These are phyloP conservation scores for Parelbella ahira DNA, from an alignment of 2,888 invertebrate species.

Conservation along the genomic window DNA sequence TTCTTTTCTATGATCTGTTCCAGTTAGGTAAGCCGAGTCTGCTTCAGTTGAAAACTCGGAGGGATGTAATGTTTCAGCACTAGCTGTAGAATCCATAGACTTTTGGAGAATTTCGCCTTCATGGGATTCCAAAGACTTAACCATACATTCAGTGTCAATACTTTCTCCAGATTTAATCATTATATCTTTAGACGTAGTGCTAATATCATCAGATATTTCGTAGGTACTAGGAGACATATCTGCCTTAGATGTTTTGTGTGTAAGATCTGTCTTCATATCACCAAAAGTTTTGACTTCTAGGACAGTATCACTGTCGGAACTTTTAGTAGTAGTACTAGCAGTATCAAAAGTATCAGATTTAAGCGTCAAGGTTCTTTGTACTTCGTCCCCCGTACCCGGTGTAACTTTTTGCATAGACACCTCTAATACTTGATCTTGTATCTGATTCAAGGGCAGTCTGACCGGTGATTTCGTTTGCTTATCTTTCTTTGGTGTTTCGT, in stretches of 20 bases:
- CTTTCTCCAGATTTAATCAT: slow-evolving; percentile 78
- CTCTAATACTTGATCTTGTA: slow-evolving; percentile 72
- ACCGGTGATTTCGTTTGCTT: slow-evolving; percentile 61
- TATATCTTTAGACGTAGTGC: slow-evolving; percentile 66
- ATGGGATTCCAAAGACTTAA: slow-evolving; percentile 75
- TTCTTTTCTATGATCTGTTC: slow-evolving; percentile 67
- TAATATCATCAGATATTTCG: slow-evolving; percentile 66
- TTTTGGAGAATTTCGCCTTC: slow-evolving; percentile 75
- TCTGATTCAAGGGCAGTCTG: slow-evolving; percentile 65
- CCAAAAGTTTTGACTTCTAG: slow-evolving; percentile 48
- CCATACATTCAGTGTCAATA: slow-evolving; percentile 73
- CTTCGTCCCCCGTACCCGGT: slow-evolving; percentile 56
- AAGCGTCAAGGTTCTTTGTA: slow-evolving; percentile 40
- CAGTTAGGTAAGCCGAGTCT: slow-evolving; percentile 73
- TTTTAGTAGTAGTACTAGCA: slow-evolving; percentile 44
- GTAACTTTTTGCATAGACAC: slow-evolving; percentile 67
- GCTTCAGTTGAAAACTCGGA: slow-evolving; percentile 76
- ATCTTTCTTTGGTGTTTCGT: slow-evolving; percentile 62
- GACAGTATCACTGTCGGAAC: slow-evolving; percentile 46
- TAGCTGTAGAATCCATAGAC: slow-evolving; percentile 76
- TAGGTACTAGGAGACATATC: slow-evolving; percentile 64
- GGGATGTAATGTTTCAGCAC: slow-evolving; percentile 74
- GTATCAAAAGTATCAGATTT: slow-evolving; percentile 36
- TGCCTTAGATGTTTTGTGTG: slow-evolving; percentile 50
- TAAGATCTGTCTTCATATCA: slow-evolving; percentile 47